Percentiles rank a stretch among this genome's conserved stretches.
phyloP scores from a whole-genome alignment of 2,113 vertebrate genomes.

The Bucco capensis region DNA sequence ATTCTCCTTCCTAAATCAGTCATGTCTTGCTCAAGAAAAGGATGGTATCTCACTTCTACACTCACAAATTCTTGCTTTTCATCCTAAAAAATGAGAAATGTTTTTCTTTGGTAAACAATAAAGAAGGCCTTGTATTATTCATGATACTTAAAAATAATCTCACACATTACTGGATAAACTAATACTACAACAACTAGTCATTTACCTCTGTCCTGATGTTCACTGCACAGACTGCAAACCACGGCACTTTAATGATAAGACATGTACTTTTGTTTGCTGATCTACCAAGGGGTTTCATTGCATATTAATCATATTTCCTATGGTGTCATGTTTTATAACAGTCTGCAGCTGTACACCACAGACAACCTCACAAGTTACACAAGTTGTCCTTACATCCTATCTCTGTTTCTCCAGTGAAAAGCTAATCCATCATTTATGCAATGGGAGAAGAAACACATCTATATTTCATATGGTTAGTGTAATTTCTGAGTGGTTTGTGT shows the following conservation, averaged over 20 bases:
- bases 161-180: background rate
- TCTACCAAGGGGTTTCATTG: background rate
- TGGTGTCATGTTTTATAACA: constrained; percentile 16
- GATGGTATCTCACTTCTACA: background rate
- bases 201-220: background rate
- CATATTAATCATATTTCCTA: background rate
- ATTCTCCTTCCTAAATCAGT: background rate
- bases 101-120: background rate
- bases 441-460: background rate
- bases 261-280: background rate
- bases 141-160: background rate
- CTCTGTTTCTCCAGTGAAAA: constrained; percentile 6
- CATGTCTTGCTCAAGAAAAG: background rate
- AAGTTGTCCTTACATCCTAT: background rate
- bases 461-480: background rate
- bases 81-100: background rate
- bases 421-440: constrained; percentile 15
- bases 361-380: background rate
- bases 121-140: background rate
- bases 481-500: background rate
- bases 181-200: background rate
- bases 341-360: background rate
- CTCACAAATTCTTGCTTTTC: background rate
- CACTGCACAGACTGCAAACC: background rate
- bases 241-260: fast-evolving